Evolutionary conservation across 2,888 invertebrate species (phyloP).

Genomic region (Drosophila peninsularis): DNA sequence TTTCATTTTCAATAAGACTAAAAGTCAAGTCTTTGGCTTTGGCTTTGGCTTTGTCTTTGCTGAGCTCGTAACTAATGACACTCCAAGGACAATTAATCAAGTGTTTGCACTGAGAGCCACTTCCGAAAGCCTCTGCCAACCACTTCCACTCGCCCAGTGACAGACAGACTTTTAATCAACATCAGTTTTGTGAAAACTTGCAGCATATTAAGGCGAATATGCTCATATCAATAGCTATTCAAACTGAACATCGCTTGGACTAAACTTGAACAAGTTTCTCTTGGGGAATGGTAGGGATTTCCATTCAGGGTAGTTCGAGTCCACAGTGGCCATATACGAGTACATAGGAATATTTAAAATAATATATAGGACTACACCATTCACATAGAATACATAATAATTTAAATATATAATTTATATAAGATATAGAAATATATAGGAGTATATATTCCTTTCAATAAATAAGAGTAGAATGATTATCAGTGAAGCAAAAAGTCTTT

Average conservation of each 20-base stretch:
- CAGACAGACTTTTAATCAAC: constrained; percentile 33
- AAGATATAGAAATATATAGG: too few species aligned
- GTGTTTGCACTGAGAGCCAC: constrained; percentile 30
- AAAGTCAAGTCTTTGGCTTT: constrained; percentile 46
- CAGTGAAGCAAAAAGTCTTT: too few species aligned
- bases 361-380: too few species aligned
- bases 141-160: not conserved
- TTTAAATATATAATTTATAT: not conserved
- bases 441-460: too few species aligned
- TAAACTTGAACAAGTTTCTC: too few species aligned
- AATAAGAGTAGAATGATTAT: too few species aligned
- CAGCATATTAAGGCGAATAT: constrained; percentile 10
- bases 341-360: too few species aligned
- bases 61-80: too few species aligned
- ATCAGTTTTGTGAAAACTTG: constrained; percentile 20
- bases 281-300: too few species aligned
- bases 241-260: not conserved
- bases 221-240: constrained; percentile 7
- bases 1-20: constrained; percentile 51
- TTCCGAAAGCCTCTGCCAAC: constrained; percentile 9
- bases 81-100: constrained; percentile 64
- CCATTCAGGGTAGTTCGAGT: too few species aligned
- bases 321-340: too few species aligned
- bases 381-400: not conserved
- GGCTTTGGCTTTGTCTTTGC: constrained; percentile 25